Conservation (phyloP, 2,797 vertebrate species). For the Lagorchestes hirsutus region DNA sequence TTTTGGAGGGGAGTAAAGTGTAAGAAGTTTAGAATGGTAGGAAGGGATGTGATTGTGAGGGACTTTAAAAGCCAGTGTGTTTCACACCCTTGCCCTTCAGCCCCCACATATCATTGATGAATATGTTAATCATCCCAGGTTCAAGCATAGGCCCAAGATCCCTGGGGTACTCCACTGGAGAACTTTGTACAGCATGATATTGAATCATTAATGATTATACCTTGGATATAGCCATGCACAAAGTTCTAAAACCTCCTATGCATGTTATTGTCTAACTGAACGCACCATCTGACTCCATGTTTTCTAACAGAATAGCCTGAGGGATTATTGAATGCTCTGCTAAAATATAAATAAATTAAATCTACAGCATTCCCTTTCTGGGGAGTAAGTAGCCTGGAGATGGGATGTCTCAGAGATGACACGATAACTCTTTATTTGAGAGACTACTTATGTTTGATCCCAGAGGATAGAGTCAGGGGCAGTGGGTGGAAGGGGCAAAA, state of each 20-base stretch:
- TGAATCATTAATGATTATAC: background rate
- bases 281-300: background rate
- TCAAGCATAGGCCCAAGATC: background rate
- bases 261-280: background rate
- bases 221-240: background rate
- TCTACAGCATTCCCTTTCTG: background rate
- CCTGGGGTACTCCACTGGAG: background rate
- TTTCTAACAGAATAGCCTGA: background rate
- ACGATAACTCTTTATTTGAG: background rate
- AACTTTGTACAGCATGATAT: background rate
- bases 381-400: background rate
- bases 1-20: background rate
- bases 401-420: background rate
- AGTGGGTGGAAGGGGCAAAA: background rate
- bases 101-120: no score
- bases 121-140: background rate
- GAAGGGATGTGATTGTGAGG: background rate
- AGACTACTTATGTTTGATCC: background rate
- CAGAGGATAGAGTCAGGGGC: background rate
- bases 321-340: background rate
- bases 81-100: no score
- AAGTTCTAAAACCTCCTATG: background rate
- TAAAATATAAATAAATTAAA: background rate
- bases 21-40: background rate
- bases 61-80: background rate